Evolutionary conservation across 1,140 invertebrate genomes (phyloP).

Genomic region (Chlorops oryzae): DNA sequence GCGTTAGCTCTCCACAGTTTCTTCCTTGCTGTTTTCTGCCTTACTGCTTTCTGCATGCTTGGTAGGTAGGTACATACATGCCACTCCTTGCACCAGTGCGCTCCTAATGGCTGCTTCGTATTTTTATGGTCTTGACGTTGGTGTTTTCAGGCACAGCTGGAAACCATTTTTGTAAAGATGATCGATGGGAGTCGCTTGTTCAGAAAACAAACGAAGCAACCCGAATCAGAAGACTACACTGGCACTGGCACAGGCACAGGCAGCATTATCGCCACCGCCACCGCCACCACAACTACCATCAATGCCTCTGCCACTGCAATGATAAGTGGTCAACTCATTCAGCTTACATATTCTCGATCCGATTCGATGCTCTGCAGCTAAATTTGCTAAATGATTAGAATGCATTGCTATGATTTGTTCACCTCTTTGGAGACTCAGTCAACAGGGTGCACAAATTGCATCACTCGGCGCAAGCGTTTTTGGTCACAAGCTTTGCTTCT

Average conservation of each 20-base stretch:
- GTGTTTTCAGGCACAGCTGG: slow-evolving; percentile 45
- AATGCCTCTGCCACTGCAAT: neutral
- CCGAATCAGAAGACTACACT: too few species aligned
- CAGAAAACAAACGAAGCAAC: too few species aligned
- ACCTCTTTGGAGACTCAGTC: too few species aligned
- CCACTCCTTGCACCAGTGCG: slow-evolving; percentile 14
- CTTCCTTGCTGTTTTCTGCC: neutral
- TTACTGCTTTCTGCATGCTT: slow-evolving; percentile 19
- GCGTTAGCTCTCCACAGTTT: neutral
- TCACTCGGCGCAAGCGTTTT: too few species aligned
- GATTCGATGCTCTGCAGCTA: too few species aligned
- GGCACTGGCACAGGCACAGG: neutral
- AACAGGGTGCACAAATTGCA: too few species aligned
- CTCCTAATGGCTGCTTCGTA: too few species aligned
- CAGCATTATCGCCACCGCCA: neutral
- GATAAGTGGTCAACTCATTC: too few species aligned
- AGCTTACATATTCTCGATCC: too few species aligned
- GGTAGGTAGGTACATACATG: neutral
- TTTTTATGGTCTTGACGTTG: slow-evolving; percentile 46
- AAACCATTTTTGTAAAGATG: slow-evolving; percentile 44
- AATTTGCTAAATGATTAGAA: too few species aligned
- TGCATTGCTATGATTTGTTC: too few species aligned
- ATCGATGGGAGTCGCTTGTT: slow-evolving; percentile 45
- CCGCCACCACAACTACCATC: neutral
- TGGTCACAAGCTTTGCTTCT: too few species aligned